Percentiles rank a stretch among this genome's conserved stretches.
Conservation (phyloP, 1,140 invertebrate species). For the Drosophila arizonae region DNA sequence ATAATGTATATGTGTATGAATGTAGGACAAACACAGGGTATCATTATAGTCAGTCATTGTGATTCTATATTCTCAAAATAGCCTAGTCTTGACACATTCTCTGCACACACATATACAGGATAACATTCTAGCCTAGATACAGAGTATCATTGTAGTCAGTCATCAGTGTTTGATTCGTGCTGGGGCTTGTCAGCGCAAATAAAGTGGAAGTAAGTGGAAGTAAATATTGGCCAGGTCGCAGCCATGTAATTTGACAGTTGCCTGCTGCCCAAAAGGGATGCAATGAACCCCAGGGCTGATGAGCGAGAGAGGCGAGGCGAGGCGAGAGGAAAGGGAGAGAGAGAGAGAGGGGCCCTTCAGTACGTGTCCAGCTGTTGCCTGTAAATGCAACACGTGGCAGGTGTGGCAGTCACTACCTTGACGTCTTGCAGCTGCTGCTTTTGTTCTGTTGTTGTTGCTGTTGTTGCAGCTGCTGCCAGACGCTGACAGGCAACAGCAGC, state of each 20-base stretch:
- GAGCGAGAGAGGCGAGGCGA: conserved; percentile 3
- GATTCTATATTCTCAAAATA: too few species aligned
- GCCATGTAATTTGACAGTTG: conserved; percentile 67
- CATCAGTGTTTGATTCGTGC: conserved; percentile 2
- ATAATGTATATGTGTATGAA: too few species aligned
- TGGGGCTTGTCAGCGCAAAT: conserved; percentile 42
- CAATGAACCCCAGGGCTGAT: conserved; percentile 1
- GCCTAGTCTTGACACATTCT: too few species aligned
- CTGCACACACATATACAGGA: too few species aligned
- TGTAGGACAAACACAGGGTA: too few species aligned
- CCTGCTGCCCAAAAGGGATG: conserved; percentile 18
- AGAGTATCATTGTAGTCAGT: neutral
- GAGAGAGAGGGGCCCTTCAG: neutral
- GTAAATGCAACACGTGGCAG: conserved; percentile 66
- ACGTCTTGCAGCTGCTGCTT: conserved; percentile 20
- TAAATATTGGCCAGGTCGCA: conserved; percentile 54
- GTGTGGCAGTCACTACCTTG: conserved; percentile 50
- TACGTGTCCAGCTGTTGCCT: conserved; percentile 30
- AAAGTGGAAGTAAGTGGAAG: conserved; percentile 60
- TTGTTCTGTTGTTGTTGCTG: conserved; percentile 26
- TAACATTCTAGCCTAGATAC: neutral
- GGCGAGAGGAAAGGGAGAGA: neutral
- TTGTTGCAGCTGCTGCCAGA: conserved; percentile 42
- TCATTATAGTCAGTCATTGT: too few species aligned
- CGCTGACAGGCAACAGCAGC: conserved; percentile 8